These are phyloP conservation scores for Charaxes varanes DNA, from an alignment of 1,140 invertebrate species.

Conservation along the genomic window DNA sequence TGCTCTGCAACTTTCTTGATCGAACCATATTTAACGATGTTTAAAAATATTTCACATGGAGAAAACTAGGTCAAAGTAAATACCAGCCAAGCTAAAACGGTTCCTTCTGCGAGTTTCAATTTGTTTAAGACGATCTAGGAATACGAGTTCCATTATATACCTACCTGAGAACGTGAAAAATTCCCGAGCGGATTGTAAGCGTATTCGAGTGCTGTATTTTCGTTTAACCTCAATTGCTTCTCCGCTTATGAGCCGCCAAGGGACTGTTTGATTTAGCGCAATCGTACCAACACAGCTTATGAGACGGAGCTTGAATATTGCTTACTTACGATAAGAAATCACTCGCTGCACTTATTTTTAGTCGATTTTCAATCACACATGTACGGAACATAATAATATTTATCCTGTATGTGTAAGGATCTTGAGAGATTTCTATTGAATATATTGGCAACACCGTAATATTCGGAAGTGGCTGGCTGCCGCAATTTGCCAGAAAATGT, in stretches of 20 bases:
- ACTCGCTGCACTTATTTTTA: too few species aligned
- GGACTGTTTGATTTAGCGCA: constrained; percentile 46
- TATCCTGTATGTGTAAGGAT: too few species aligned
- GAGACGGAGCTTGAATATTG: too few species aligned
- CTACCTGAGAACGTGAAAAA: constrained; percentile 31
- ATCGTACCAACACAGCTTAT: constrained; percentile 18
- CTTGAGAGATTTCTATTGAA: too few species aligned
- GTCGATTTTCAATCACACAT: too few species aligned
- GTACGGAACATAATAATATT: too few species aligned
- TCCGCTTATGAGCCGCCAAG: constrained; percentile 34
- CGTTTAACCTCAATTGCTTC: constrained; percentile 35
- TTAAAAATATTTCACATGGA: not conserved
- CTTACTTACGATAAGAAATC: too few species aligned
- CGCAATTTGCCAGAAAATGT: too few species aligned
- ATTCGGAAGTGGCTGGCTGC: too few species aligned
- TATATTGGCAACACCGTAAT: too few species aligned
- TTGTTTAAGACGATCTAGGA: constrained; percentile 24
- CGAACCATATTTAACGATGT: too few species aligned
- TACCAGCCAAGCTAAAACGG: constrained; percentile 8
- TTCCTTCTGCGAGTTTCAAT: constrained; percentile 16
- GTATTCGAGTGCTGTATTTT: constrained; percentile 44
- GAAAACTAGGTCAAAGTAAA: constrained; percentile 4
- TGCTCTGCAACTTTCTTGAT: not conserved
- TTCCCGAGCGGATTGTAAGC: constrained; percentile 42
- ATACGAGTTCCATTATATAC: constrained; percentile 25